Evolutionary conservation across 2,797 vertebrate species (phyloP), one percentile per base, ranked within the genome.

Genomic region (Arremon brunneinucha): DNA sequence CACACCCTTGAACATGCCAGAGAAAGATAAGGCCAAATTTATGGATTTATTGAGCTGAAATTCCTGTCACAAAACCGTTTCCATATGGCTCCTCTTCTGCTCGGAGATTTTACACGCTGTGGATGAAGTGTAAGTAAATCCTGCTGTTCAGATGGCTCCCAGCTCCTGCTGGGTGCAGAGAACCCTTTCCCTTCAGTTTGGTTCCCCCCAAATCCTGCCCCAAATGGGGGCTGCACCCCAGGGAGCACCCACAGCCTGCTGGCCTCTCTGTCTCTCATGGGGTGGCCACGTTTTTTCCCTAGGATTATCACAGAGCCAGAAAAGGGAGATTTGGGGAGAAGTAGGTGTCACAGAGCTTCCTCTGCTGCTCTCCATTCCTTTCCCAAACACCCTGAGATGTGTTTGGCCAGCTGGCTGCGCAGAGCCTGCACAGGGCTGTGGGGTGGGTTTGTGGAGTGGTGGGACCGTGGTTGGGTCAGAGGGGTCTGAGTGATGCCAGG

Each of bases 31-130:
- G 84, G 84, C 93, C 95, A 96, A 90, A 95, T 90, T 88, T 79
- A 84, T 83, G 92, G 75, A 87, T 91, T 94, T 96, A 95, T 53
- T 93, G 70, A 41, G 5, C 88, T 94, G 68, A 94, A 94, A 92
- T 87, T 94, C 77, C 88, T 90, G 91, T 95, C 91, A 94, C 69
- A 89, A 79, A 94, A 86, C 94, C 15, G 4, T 90, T 89, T 89
- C 94, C 95, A 89, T 95, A 91, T 93, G 92, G 80, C 90, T 92
- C n/a, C 37, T 89, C 60, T 97, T 96, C 89, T 96, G 92, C 85
- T 93, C 4, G 0, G 90, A 69, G 78, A 55, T 96, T 95, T 94
- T 89, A 24, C 55, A 43, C 12, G 41, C 87, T 90, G 85, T 92
- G 81, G 80, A 60, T 83, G 69, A 94, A 96, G 87, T 85, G 93